Base-by-base conservation (phyloP, 2,888 invertebrate genomes). In the Pheosia tremula region DNA sequence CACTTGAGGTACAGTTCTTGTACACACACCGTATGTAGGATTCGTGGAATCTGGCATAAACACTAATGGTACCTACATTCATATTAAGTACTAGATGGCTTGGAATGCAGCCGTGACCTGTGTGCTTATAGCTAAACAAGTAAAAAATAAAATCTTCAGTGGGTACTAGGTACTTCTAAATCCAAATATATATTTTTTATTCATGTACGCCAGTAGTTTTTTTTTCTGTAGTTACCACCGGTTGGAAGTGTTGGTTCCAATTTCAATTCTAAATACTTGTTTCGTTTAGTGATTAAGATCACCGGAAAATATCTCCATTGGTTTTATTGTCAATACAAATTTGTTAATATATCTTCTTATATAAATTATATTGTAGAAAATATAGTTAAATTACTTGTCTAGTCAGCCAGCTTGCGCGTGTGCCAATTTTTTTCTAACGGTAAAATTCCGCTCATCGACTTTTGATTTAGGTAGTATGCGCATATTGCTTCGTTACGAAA, bases 401-500 rank as follows among this genome's bases (percentile, higher is more conserved):
- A 24, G 24, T 2, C 24, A 24, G 24, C 24, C 24, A 24, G 24
- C 24, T 24, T 24, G 24, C 24, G 24, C 24, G 24, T 24, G 24
- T 24, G 2, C 0, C 24, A 24, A 24, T 47, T 47, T 47, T 47
- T 47, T 9, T 5, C 10, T 47, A 47, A 47, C 3, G 10, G 11
- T 24, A 24, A 50, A 47, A 11, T 47, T 11, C 5, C 3, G 8
- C 1, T 43, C 11, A 47, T 47, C n/a, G 47, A 47, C n/a, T 47
- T n/a, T 24, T 37, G 5, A 52, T 38, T 54, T 7, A n/a, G n/a
- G n/a, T n/a, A 38, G 38, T 54, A 54, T 38, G 52, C 52, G 59
- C 62, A 54, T 52, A 67, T 55, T 55, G 56, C 71, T 82, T 68
- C 72, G 79, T 80, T 77, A 81, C 78, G 68, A 69, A 82, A 77